Percentiles rank a stretch among this genome's conserved stretches.
Conservation (phyloP, 1,140 invertebrate species). For the Drosophila ercepeae region DNA sequence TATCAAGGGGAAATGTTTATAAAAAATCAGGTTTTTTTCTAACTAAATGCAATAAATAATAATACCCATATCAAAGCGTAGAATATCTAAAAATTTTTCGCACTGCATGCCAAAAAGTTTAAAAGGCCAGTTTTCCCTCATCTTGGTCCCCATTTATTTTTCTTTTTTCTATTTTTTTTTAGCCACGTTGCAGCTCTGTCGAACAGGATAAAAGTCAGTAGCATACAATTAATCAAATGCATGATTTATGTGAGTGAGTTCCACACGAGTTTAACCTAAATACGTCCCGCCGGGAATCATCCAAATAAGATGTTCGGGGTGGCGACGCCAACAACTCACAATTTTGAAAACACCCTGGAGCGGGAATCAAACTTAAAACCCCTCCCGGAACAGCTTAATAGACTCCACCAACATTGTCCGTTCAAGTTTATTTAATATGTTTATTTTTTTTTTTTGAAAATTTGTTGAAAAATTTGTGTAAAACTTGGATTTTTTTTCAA, state of each 20-base stretch:
- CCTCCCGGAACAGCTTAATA: neutral
- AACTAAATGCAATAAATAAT: neutral
- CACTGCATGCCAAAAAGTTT: conserved; percentile 53
- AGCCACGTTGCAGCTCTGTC: conserved; percentile 50
- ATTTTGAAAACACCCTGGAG: neutral
- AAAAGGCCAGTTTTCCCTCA: conserved; percentile 47
- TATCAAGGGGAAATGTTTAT: neutral
- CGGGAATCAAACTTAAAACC: neutral
- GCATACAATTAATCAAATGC: conserved; percentile 74
- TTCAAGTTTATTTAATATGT: neutral
- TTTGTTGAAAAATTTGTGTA: neutral
- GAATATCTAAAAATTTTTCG: neutral
- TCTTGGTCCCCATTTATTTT: conserved; percentile 3
- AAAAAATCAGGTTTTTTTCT: no score
- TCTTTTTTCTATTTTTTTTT: conserved; percentile 14
- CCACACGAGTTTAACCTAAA: conserved; percentile 66
- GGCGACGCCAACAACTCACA: conserved; percentile 15
- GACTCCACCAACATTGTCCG: neutral
- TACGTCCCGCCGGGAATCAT: conserved; percentile 41
- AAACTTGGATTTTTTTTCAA: neutral
- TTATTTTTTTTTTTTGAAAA: neutral
- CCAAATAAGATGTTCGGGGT: conserved; percentile 49
- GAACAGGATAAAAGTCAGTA: conserved; percentile 71
- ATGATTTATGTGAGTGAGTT: conserved; percentile 66
- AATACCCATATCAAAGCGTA: neutral